Conservation (phyloP, 92 coral and sea anemone genomes). For the Zoanthus sansibaricus region DNA sequence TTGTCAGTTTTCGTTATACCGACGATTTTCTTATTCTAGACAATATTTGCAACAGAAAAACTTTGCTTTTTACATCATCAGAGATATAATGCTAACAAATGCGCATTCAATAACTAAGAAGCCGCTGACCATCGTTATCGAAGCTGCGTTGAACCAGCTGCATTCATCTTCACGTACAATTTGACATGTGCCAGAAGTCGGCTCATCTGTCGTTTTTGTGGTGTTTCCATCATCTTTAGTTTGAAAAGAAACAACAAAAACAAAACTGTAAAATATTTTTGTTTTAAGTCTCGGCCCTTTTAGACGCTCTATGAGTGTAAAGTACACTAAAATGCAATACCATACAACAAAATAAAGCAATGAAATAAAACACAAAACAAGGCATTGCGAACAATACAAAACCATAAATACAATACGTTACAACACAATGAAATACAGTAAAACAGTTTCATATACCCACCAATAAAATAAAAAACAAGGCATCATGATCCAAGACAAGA, state of each 20-base stretch:
- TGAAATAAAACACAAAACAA: no score
- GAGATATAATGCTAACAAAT: neutral
- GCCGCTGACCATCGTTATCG: constrained; percentile 12
- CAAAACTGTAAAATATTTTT: neutral
- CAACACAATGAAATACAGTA: no score
- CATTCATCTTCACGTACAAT: constrained; percentile 31
- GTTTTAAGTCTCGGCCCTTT: no score
- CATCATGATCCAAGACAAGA: no score
- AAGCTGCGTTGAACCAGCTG: constrained; percentile 30
- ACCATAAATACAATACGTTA: no score
- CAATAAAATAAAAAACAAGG: no score
- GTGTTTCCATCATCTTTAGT: constrained; percentile 14
- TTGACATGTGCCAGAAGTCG: neutral
- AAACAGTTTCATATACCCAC: no score
- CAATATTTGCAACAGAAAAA: neutral
- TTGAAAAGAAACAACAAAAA: neutral
- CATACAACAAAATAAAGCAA: no score
- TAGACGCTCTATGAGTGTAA: no score
- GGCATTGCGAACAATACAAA: no score
- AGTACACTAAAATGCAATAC: no score
- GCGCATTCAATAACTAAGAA: constrained; percentile 2
- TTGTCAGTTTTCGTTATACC: no score
- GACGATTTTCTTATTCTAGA: neutral
- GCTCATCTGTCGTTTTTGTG: constrained; percentile 1
- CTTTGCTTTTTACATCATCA: neutral